These are phyloP conservation scores for Argopecten irradians DNA, from an alignment of 1,140 invertebrate species.

Conservation along the genomic window DNA sequence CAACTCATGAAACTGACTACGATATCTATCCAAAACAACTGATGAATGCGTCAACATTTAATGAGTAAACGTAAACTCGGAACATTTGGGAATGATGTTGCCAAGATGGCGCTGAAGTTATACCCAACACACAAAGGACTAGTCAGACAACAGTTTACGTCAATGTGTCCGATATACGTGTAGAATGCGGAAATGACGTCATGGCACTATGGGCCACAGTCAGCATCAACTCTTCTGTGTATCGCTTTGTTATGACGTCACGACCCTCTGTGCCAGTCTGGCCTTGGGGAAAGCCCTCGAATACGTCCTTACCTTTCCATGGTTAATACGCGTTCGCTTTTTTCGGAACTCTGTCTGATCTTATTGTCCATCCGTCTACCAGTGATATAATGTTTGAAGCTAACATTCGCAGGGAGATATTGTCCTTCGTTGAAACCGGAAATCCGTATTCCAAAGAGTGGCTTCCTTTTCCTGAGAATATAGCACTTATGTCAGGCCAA, in stretches of 20 bases:
- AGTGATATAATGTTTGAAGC: conserved; percentile 50
- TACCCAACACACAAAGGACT: conserved; percentile 32
- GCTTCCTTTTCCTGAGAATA: conserved; percentile 29
- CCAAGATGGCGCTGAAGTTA: conserved; percentile 33
- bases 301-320: conserved; percentile 39
- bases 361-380: conserved; percentile 25
- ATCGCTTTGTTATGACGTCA: conserved; percentile 32
- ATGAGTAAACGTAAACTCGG: conserved; percentile 31
- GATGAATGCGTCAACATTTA: conserved; percentile 26
- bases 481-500: conserved; percentile 37
- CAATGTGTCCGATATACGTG: conserved; percentile 38
- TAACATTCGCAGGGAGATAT: conserved; percentile 46
- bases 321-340: conserved; percentile 51
- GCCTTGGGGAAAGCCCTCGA: neutral
- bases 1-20: conserved; percentile 46
- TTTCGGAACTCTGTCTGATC: conserved; percentile 42
- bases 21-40: conserved; percentile 29
- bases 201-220: conserved; percentile 29
- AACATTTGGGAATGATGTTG: conserved; percentile 28
- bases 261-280: conserved; percentile 33
- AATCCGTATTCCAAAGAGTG: conserved; percentile 41
- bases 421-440: conserved; percentile 45
- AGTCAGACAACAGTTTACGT: conserved; percentile 45
- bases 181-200: conserved; percentile 35
- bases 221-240: conserved; percentile 31